These are phyloP conservation scores for Epistrophe grossulariae DNA, from an alignment of 2,888 invertebrate species.

Conservation along the genomic window DNA sequence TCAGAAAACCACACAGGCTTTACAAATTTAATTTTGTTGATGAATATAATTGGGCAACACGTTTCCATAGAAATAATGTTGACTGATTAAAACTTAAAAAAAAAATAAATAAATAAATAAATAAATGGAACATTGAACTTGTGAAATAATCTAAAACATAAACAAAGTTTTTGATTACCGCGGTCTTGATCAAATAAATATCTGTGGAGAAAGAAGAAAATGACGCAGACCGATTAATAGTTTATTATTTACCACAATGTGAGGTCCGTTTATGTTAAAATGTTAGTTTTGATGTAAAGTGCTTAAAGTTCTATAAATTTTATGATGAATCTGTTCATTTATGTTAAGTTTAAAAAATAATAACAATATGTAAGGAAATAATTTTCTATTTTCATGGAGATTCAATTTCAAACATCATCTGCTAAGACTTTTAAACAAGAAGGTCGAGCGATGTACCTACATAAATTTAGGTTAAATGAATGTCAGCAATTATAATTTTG, in stretches of 20 bases:
- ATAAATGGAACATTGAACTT: constrained; percentile 29
- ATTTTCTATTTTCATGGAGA: no score
- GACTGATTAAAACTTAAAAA: constrained; percentile 13
- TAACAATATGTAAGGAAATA: neutral
- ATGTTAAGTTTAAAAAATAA: no score
- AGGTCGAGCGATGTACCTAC: neutral
- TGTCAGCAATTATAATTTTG: neutral
- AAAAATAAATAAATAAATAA: neutral
- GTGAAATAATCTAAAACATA: neutral
- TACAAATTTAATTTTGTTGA: constrained; percentile 44
- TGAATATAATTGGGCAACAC: constrained; percentile 41
- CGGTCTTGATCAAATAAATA: neutral
- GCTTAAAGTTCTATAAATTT: no score
- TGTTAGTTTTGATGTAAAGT: no score
- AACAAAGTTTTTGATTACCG: neutral
- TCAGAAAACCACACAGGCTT: constrained; percentile 26
- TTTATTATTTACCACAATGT: neutral
- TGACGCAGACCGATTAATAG: neutral
- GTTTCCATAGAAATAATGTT: constrained; percentile 1
- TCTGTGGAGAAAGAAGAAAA: neutral
- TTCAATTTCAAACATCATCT: neutral
- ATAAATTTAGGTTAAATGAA: neutral
- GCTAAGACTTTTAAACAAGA: neutral
- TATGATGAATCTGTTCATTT: no score
- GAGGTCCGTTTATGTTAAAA: no score